Conservation (phyloP, 1,140 invertebrate species). For the Ruditapes philippinarum region DNA sequence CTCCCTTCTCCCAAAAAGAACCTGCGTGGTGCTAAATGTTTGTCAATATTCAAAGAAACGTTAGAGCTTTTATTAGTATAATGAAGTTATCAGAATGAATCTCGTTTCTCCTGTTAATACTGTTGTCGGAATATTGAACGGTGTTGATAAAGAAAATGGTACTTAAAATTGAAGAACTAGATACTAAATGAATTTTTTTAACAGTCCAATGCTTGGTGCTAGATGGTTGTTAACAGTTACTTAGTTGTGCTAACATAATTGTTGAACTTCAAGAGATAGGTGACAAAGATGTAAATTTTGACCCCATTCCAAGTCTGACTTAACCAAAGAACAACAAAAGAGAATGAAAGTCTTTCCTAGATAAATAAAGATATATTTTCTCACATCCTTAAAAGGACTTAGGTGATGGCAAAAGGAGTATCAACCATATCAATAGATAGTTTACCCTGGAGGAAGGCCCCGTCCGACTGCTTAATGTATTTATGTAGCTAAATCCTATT, state of each 20-base stretch:
- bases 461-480: neutral
- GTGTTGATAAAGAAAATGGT: neutral
- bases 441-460: slow-evolving; percentile 46
- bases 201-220: too few relatives aligned
- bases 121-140: too few relatives aligned
- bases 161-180: too few relatives aligned
- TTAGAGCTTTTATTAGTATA: too few relatives aligned
- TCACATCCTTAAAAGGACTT: slow-evolving; percentile 49
- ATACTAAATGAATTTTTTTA: neutral
- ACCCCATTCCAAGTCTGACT: neutral
- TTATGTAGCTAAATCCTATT: slow-evolving; percentile 48
- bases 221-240: too few relatives aligned
- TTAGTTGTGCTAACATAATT: too few relatives aligned
- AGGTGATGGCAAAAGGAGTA: slow-evolving; percentile 47
- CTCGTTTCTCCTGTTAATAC: too few relatives aligned
- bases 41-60: too few relatives aligned
- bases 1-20: too few relatives aligned
- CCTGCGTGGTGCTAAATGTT: too few relatives aligned
- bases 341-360: slow-evolving; percentile 49
- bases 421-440: slow-evolving; percentile 66
- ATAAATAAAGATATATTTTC: slow-evolving; percentile 66
- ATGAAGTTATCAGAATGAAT: too few relatives aligned
- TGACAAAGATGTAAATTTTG: slow-evolving; percentile 12
- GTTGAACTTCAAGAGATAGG: neutral
- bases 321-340: slow-evolving; percentile 40